phyloP scores from a whole-genome alignment of 2,797 vertebrate genomes.

The Bradypus variegatus region DNA sequence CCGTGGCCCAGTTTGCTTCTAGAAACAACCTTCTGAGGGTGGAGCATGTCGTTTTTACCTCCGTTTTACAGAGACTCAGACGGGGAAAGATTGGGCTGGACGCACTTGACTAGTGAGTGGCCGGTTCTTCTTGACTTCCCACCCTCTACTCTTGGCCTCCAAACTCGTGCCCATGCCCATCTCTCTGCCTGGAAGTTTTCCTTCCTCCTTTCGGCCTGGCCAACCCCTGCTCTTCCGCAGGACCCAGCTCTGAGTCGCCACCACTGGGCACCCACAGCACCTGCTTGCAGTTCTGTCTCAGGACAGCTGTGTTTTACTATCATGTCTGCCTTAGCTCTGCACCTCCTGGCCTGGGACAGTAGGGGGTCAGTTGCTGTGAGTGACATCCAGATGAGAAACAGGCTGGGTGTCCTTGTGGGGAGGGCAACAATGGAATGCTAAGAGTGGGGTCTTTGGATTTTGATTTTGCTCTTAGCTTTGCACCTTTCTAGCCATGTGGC shows the following conservation, averaged over 20 bases:
- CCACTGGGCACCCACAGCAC: neutral
- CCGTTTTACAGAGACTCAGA: neutral
- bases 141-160: neutral
- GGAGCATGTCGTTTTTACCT: neutral
- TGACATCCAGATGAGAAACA: neutral
- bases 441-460: neutral
- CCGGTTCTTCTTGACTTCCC: neutral
- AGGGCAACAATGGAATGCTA: neutral
- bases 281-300: neutral
- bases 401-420: neutral
- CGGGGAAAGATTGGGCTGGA: neutral
- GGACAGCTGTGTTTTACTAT: neutral
- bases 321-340: neutral
- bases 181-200: neutral
- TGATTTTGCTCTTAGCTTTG: neutral
- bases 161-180: neutral
- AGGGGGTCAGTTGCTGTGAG: neutral
- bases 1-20: neutral
- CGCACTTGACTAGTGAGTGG: neutral
- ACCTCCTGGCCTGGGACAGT: neutral
- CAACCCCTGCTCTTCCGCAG: neutral
- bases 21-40: neutral
- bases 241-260: neutral
- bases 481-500: neutral
- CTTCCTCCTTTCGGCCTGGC: neutral